Conservation (phyloP, 1,140 invertebrate genomes). For the Cherax destructor region DNA sequence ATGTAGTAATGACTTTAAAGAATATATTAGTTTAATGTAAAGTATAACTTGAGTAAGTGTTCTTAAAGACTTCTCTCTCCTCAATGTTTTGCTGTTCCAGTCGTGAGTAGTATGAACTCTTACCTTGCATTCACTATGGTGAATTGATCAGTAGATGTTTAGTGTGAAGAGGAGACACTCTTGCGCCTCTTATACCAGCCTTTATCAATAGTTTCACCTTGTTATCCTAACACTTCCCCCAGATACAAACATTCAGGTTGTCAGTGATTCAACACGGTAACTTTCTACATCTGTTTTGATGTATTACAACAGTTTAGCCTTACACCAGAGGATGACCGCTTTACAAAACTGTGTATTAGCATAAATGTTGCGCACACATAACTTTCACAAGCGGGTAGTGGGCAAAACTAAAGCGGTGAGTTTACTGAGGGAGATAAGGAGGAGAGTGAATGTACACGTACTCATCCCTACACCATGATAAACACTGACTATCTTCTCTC, state of each 20-base stretch:
- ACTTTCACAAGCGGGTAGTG: neutral
- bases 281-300: slow-evolving; percentile 36
- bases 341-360: neutral
- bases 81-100: neutral
- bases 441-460: neutral
- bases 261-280: neutral
- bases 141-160: neutral
- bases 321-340: neutral
- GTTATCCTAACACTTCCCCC: slow-evolving; percentile 2
- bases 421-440: slow-evolving; percentile 22
- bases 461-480: slow-evolving; percentile 38
- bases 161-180: neutral
- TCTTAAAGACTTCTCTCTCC: too few species aligned
- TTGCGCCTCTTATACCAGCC: neutral
- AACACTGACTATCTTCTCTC: slow-evolving; percentile 46
- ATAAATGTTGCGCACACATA: neutral
- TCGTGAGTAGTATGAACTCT: neutral
- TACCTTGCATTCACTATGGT: neutral
- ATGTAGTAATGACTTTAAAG: too few species aligned
- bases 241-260: neutral
- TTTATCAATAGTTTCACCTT: slow-evolving; percentile 1
- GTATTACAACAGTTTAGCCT: neutral
- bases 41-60: too few species aligned
- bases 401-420: neutral
- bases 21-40: too few species aligned